Percentiles rank a stretch among this genome's conserved stretches.
Evolutionary conservation across 2,888 invertebrate genomes (phyloP).

Genomic region (Marronus borbonicus): DNA sequence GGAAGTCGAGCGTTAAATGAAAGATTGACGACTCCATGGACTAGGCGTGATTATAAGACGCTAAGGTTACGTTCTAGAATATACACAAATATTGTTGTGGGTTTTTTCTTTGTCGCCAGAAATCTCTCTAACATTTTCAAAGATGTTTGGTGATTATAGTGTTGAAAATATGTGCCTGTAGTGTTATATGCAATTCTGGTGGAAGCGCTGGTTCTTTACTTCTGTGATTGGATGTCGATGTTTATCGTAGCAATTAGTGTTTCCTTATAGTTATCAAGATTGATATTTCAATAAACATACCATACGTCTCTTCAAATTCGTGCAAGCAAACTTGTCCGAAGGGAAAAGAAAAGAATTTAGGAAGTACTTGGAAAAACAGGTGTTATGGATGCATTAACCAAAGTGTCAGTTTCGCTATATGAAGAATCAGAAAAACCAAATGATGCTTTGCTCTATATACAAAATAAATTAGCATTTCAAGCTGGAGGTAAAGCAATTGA

Average conservation of each 20-base stretch:
- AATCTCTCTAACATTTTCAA: no score
- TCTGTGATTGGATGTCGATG: no score
- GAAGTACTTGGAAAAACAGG: conserved; percentile 89
- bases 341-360: conserved; percentile 91
- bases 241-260: no score
- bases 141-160: no score
- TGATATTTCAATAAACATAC: no score
- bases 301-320: no score
- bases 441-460: conserved; percentile 81
- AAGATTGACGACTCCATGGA: not conserved
- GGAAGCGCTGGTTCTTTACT: no score
- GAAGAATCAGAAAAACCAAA: conserved; percentile 89
- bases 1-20: not conserved
- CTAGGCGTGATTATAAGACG: not conserved
- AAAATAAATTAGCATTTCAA: conserved; percentile 71
- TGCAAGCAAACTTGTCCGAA: conserved; percentile 71
- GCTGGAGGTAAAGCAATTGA: conserved; percentile 67
- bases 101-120: no score
- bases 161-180: no score
- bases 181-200: no score
- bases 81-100: no score
- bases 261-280: no score
- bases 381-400: conserved; percentile 89
- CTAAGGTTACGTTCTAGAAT: not conserved
- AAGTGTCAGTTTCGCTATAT: conserved; percentile 87